Evolutionary conservation across 2,113 vertebrate genomes (phyloP).

Genomic region (Capra hircus): DNA sequence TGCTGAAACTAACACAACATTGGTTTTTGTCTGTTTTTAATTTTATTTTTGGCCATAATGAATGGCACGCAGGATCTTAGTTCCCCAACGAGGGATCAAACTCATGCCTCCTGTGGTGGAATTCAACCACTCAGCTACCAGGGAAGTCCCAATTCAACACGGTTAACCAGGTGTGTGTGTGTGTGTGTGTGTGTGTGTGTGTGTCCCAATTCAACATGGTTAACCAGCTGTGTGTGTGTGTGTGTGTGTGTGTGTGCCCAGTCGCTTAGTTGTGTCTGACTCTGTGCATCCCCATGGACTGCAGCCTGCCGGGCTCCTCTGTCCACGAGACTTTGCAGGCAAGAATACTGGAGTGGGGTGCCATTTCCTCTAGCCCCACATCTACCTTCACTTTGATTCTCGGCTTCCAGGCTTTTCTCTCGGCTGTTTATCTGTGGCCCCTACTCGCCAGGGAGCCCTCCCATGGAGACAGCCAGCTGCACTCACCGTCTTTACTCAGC

Average conservation of each 20-base stretch:
- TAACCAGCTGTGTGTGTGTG: too few relatives aligned
- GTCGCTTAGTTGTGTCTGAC: background rate
- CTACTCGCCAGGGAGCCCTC: background rate
- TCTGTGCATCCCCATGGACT: background rate
- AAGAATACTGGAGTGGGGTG: background rate
- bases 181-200: too few relatives aligned
- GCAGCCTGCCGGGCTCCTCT: background rate
- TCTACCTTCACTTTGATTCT: background rate
- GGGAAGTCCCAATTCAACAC: background rate
- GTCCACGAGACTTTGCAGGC: background rate
- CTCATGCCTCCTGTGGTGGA: background rate
- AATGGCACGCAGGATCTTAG: background rate
- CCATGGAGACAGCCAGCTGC: too few relatives aligned
- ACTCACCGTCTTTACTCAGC: background rate
- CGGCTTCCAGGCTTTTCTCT: background rate
- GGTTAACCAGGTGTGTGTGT: background rate
- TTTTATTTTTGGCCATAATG: background rate
- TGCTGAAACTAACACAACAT: background rate
- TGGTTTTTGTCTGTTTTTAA: background rate
- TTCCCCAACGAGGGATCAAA: background rate
- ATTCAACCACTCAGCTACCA: background rate
- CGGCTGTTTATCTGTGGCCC: background rate
- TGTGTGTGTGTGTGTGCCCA: too few relatives aligned
- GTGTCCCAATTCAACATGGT: accelerated
- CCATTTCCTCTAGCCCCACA: background rate